Evolutionary conservation across 2,888 invertebrate genomes (phyloP), one percentile per base, ranked within the genome.

Genomic region (Mimas tiliae): DNA sequence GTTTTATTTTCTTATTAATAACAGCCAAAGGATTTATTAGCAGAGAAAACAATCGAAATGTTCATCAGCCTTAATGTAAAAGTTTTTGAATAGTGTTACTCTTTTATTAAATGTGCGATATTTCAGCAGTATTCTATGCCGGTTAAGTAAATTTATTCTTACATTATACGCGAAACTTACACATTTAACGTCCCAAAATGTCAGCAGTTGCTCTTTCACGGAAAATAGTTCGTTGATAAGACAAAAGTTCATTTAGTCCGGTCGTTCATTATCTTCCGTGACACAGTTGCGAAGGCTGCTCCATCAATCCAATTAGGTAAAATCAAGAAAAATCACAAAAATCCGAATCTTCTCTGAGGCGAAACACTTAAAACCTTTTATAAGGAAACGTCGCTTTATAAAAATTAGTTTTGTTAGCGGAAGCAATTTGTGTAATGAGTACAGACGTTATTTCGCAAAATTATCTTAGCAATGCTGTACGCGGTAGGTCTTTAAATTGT

Each of bases 271-370:
- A 90, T 89, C 81, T 85, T 76, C 71, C 72, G 74, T 84, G 90
- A 87, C 88, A 89, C 85, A 86, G 86, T 85, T 85, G 85, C 77
- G 83, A 82, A 82, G 80, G 81, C 77, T 79, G 80, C 81, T 87
- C 85, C 84, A 90, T 91, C 89, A 88, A 88, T 87, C 87, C 87
- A 90, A 90, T 91, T 90, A 91, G 76, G 73, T 73, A 70, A 78
- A 81, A 84, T 85, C 79, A 83, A 83, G 82, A 86, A 85, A 87
- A 86, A 86, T 83, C 74, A 79, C 73, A 74, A 76, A 58, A 62
- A 38, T 53, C 19, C 21, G 14, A 27, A 47, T 27, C 42, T 62
- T 6, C 50, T 38, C 55, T 11, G 55, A 38, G 34, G 34, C 34
- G 34, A 55, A 38, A 55, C 34, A 38, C 14, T 55, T 55, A 34